A percentile compares a stretch with the other conserved stretches of the same genome.
phyloP scores from a whole-genome alignment of 2,797 vertebrate species.

The Moxostoma hubbsi region DNA sequence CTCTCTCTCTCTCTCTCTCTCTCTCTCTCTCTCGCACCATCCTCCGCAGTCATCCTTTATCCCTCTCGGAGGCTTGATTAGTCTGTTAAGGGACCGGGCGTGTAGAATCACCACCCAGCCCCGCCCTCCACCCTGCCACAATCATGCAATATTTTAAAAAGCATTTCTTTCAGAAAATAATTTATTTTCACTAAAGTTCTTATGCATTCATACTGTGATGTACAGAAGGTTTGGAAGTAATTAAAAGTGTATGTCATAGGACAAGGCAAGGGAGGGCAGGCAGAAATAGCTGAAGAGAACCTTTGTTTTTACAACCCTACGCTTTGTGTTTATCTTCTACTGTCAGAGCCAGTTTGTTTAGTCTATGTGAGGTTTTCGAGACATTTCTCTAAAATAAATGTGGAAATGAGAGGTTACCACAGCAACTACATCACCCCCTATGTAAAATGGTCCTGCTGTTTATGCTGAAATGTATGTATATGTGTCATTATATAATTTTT shows the following conservation, averaged over 20 bases:
- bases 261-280: neutral
- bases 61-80: too few relatives aligned
- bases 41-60: too few relatives aligned
- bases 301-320: constrained; percentile 69
- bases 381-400: constrained; percentile 73
- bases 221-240: constrained; percentile 24
- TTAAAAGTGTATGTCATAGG: constrained; percentile 37
- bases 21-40: too few relatives aligned
- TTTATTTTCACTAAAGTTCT: neutral
- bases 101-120: too few relatives aligned
- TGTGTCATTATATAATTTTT: constrained; percentile 6
- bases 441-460: constrained; percentile 68
- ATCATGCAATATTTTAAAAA: too few relatives aligned
- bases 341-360: constrained; percentile 78
- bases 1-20: too few relatives aligned
- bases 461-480: neutral
- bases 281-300: constrained; percentile 38
- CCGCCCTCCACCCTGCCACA: too few relatives aligned
- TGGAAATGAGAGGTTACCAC: constrained; percentile 67
- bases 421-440: constrained; percentile 82
- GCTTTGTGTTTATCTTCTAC: constrained; percentile 77
- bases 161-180: too few relatives aligned
- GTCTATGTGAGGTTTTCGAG: constrained; percentile 75
- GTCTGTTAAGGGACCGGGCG: too few relatives aligned
- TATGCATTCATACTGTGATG: neutral